A percentile compares a stretch with the other conserved stretches of the same genome.
Conservation (phyloP, 2,113 vertebrate genomes). For the Trematocara variabile region DNA sequence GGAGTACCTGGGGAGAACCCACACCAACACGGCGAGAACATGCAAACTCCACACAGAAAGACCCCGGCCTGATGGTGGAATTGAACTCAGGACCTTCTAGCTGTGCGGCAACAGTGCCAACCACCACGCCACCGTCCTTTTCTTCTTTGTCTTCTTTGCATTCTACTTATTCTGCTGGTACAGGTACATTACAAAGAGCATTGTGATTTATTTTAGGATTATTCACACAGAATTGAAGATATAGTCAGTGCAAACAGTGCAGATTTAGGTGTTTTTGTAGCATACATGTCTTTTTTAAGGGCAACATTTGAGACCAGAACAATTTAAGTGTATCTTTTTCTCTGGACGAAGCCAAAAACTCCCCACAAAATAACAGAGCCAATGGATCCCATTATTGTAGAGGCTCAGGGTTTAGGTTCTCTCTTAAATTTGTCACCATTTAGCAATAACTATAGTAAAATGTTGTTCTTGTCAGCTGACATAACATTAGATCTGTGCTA, state of each 20-base stretch:
- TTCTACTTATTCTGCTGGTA: neutral
- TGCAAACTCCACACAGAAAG: no score
- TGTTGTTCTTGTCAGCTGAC: neutral
- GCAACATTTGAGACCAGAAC: neutral
- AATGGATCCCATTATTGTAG: neutral
- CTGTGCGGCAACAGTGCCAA: no score
- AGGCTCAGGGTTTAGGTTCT: neutral
- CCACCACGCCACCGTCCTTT: no score
- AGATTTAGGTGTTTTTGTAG: neutral
- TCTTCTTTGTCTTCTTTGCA: neutral
- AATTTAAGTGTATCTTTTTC: neutral
- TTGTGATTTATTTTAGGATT: neutral
- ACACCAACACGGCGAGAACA: accelerated
- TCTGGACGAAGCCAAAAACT: neutral
- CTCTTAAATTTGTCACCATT: neutral
- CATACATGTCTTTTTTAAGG: neutral
- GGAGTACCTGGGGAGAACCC: no score
- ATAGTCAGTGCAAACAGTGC: neutral
- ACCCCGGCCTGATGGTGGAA: no score
- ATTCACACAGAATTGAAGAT: neutral
- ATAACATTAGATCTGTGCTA: neutral
- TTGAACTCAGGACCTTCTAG: no score
- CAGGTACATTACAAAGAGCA: neutral
- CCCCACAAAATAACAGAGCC: neutral
- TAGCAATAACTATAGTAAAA: neutral